Evolutionary conservation across 2,797 vertebrate species (phyloP).

Genomic region (Lithobates sylvaticus): DNA sequence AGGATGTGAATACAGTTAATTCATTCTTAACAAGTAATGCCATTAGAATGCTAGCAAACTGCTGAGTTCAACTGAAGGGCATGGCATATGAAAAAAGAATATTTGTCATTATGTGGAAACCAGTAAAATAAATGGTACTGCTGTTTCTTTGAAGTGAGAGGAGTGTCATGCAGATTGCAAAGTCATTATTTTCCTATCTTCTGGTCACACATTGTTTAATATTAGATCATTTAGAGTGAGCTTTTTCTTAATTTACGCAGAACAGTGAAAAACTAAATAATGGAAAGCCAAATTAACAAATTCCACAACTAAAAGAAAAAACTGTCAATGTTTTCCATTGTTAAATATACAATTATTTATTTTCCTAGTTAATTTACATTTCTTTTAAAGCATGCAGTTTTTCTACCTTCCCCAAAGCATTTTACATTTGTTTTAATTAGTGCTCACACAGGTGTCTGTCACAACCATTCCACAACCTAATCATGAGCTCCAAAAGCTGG

Average conservation of each 20-base stretch:
- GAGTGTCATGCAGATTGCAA: slow-evolving; percentile 31
- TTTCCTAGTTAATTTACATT: background rate
- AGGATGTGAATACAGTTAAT: slow-evolving; percentile 8
- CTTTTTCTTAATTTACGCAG: background rate
- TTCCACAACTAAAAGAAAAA: background rate
- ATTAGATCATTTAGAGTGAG: background rate
- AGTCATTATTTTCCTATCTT: slow-evolving; percentile 34
- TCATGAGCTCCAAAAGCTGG: too few relatives aligned
- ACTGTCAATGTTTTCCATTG: background rate
- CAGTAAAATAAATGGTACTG: background rate
- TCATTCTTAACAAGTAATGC: slow-evolving; percentile 24
- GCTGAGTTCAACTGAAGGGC: slow-evolving; percentile 36
- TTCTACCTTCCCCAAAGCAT: background rate
- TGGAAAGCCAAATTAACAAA: background rate
- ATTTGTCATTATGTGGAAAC: background rate
- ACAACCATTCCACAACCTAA: too few relatives aligned
- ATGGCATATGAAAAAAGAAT: slow-evolving; percentile 8
- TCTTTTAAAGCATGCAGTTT: background rate
- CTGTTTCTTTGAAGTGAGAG: slow-evolving; percentile 26
- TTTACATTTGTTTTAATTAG: background rate
- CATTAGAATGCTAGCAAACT: slow-evolving; percentile 2
- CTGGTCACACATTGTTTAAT: slow-evolving; percentile 1
- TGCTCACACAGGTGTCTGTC: too few relatives aligned
- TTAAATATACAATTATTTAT: background rate
- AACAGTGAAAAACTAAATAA: background rate